Evolutionary conservation across 2,113 vertebrate genomes (phyloP), one percentile per base, ranked within the genome.

Genomic region (Paradisaea rubra): DNA sequence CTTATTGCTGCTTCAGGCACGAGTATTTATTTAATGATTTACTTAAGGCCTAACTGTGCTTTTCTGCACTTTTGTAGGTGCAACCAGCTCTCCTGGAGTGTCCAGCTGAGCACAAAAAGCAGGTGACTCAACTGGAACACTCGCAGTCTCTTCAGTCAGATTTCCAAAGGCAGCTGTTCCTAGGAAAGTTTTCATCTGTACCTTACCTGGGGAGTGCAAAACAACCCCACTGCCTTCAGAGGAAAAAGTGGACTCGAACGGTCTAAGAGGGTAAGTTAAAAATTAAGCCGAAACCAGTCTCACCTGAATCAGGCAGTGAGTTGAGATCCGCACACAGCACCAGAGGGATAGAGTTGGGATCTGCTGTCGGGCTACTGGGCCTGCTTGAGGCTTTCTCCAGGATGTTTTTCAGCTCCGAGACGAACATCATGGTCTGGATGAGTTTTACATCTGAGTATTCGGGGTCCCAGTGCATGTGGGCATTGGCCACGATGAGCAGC

Each of bases 381-480:
- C 97, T 97, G 93, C 97, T 97, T 5, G 98, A 98, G 93, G 99
- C 99, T 95, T 99, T 99, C 97, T 99, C 99, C 3, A 98, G 97
- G 93, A 99, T 99, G 96, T 98, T 99, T 97, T 99, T 99, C 96
- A 99, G 98, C 95, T 99, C 99, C 1, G 99, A 99, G 95, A 99
- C 98, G 96, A 99, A 99, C 99, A 99, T 99, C 99, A 99, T 99
- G 27, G 99, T 99, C 97, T 99, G 99, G 96, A 99, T 98, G 96
- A 99, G 97, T 97, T 99, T 99, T 82, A 99, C 99, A 90, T 99
- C 99, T 1, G 99, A 99, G 97, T 98, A 99, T 91, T 99, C 99
- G 1, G 99, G 99, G 98, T 99, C 99, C 99, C 99, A 99, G 98
- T 99, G 99, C 99, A 99, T 99, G 97, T 99, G 99, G 92, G 99